Conservation (phyloP, 2,888 invertebrate genomes). For the Lasioglossum pauxillum region DNA sequence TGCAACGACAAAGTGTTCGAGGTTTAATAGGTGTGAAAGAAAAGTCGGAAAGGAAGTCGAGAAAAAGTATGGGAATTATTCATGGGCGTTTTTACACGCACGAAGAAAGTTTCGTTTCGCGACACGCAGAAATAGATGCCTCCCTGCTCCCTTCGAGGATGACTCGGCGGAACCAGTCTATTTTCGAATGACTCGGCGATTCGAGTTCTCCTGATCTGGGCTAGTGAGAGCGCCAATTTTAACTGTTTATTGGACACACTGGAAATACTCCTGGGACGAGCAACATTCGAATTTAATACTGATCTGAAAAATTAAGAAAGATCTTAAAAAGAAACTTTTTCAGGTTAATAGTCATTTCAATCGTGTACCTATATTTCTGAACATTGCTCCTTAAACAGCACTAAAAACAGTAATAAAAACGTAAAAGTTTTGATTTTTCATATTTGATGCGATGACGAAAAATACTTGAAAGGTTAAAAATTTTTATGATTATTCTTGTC, state of each 20-base stretch:
- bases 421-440: too few species aligned
- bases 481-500: too few species aligned
- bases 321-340: not conserved
- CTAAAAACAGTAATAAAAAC: too few species aligned
- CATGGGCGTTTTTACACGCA: not conserved
- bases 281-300: not conserved
- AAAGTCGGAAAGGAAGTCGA: not conserved
- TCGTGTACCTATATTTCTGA: too few species aligned
- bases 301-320: not conserved
- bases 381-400: too few species aligned
- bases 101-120: constrained; percentile 22
- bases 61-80: constrained; percentile 1
- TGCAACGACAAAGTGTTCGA: not conserved
- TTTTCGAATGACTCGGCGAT: constrained; percentile 75
- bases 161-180: constrained; percentile 75
- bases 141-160: constrained; percentile 64
- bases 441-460: too few species aligned
- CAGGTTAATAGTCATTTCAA: not conserved
- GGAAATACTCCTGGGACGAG: not conserved
- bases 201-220: constrained; percentile 55
- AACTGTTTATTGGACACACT: constrained; percentile 42
- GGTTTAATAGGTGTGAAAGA: not conserved
- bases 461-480: too few species aligned
- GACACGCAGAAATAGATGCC: constrained; percentile 58
- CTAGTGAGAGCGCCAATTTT: constrained; percentile 60